Evolutionary conservation across 1,140 invertebrate genomes (phyloP), one percentile per base, ranked within the genome.

Genomic region (Zaprionus vittiger): DNA sequence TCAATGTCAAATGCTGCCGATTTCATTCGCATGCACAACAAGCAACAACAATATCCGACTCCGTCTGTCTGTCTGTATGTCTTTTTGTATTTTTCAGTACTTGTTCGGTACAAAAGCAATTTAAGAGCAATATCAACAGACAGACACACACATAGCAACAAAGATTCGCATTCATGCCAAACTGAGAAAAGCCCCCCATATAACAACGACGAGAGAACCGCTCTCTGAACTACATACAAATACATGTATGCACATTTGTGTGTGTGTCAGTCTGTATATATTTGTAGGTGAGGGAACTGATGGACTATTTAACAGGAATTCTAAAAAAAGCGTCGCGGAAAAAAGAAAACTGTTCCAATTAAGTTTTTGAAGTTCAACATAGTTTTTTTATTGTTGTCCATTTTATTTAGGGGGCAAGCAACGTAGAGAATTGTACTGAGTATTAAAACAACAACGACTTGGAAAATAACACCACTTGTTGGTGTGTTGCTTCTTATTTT

Each of bases 1-100:
- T 90, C 85, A 90, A 90, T 90, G 85, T 90, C 85, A 90, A 86
- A 86, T 72, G 83, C 81, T 85, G 78, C 80, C 80, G 84, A 83
- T 85, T 85, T 85, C 75, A 74, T 81, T 84, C 80, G 71, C 80
- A 70, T 81, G 78, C 74, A 69, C 65, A 73, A 68, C 64, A 68
- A 64, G 57, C 74, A 76, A 68, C 70, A 77, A 73, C 63, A 76
- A 72, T 77, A 67, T 77, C 69, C 67, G 63, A 65, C 74, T 55
- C 56, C 67, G 70, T 49, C 74, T 47, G 62, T 49, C 74, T 55
- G 62, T 73, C 73, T 76, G 69, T 72, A 28, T 28, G 26, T 28
- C 63, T 66, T 70, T 56, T 66, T 76, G 66, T 71, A 47, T 64
- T 76, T 70, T 59, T 79, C 54, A 68, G 75, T 83, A 66, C 61